These are phyloP conservation scores for Patella pellucida DNA, from an alignment of 2,888 invertebrate species.

Conservation along the genomic window DNA sequence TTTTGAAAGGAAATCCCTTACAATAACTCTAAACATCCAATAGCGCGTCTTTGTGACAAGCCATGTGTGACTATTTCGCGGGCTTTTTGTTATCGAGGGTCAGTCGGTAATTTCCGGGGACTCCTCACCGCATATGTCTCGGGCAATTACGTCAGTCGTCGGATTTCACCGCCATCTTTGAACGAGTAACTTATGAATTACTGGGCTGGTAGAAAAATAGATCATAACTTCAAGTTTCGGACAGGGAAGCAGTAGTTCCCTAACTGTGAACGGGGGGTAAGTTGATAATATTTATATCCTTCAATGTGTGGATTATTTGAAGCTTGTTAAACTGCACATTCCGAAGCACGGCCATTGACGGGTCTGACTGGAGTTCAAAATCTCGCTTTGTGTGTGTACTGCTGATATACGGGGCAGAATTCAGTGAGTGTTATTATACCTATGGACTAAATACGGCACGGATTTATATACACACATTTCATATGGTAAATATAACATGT, in stretches of 20 bases:
- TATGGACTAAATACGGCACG: too few relatives aligned
- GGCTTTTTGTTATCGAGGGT: slow-evolving; percentile 20
- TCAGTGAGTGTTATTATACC: too few relatives aligned
- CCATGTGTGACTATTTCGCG: slow-evolving; percentile 26
- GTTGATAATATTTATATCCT: slow-evolving; percentile 8
- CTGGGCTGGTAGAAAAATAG: slow-evolving; percentile 13
- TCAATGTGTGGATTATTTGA: too few relatives aligned
- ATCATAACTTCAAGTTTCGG: slow-evolving; percentile 22
- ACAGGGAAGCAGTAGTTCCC: slow-evolving; percentile 20
- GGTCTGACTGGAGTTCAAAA: background rate
- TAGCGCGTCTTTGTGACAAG: background rate
- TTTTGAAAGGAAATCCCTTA: slow-evolving; percentile 11
- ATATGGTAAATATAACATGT: too few relatives aligned
- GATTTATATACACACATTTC: too few relatives aligned
- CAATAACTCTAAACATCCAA: slow-evolving; percentile 7
- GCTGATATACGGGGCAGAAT: too few relatives aligned
- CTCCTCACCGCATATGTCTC: slow-evolving; percentile 24
- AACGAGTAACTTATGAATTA: slow-evolving; percentile 22
- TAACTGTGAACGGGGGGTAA: slow-evolving; percentile 21
- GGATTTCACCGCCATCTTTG: slow-evolving; percentile 32
- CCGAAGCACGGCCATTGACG: slow-evolving; percentile 5
- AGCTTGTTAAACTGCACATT: background rate
- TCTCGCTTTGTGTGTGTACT: slow-evolving; percentile 7
- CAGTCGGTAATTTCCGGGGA: slow-evolving; percentile 24
- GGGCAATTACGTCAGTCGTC: slow-evolving; percentile 27